phyloP scores from a whole-genome alignment of 2,888 invertebrate species.

The Tachina fera region DNA sequence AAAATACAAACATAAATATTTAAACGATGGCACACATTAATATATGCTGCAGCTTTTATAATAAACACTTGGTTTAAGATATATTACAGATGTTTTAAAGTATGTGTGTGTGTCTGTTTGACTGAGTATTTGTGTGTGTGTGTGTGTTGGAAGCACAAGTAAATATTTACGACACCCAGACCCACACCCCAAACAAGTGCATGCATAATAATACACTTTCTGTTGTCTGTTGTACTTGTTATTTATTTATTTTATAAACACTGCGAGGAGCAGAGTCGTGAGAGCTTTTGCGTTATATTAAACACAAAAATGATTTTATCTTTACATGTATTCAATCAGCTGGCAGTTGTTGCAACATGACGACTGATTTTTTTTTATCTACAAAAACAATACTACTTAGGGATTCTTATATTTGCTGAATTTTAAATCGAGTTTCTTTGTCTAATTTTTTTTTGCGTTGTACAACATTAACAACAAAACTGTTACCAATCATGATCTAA shows the following conservation, averaged over 20 bases:
- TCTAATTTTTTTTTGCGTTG: too few species aligned
- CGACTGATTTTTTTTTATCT: not conserved
- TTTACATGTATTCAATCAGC: conserved; percentile 13
- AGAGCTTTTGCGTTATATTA: conserved; percentile 1
- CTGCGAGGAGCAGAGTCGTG: not conserved
- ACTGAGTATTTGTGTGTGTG: too few species aligned
- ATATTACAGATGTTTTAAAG: too few species aligned
- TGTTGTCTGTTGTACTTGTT: not conserved
- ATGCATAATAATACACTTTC: too few species aligned
- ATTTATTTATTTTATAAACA: not conserved
- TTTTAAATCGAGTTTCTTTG: too few species aligned
- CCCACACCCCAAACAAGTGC: not conserved
- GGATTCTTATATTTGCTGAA: too few species aligned
- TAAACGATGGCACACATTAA: conserved; percentile 20
- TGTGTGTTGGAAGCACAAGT: not conserved
- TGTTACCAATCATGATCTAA: too few species aligned
- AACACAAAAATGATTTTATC: conserved; percentile 9
- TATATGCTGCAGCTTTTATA: not conserved
- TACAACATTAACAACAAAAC: too few species aligned
- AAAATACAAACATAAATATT: conserved; percentile 38
- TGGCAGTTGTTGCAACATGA: not conserved
- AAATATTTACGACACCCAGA: not conserved
- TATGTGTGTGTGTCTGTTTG: not conserved
- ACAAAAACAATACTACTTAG: too few species aligned
- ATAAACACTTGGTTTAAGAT: too few species aligned